phyloP scores from a whole-genome alignment of 2,888 invertebrate species.

The Caenorhabditis parvicauda region DNA sequence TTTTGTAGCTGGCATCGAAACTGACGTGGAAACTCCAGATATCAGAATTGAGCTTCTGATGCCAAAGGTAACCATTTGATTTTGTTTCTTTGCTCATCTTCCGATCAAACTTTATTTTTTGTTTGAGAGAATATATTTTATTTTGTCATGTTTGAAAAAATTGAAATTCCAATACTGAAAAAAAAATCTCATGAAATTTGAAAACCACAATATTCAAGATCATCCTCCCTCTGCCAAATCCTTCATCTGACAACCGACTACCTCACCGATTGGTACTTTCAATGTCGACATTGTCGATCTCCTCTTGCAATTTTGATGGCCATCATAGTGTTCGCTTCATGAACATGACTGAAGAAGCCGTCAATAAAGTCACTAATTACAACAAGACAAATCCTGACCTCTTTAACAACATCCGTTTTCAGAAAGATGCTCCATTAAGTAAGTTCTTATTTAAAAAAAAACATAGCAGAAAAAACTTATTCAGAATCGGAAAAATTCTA shows the following conservation, averaged over 20 bases:
- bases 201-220: no score
- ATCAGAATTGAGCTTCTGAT: slow-evolving; percentile 87
- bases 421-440: no score
- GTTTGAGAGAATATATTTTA: background rate
- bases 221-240: slow-evolving; percentile 18
- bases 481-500: slow-evolving; percentile 24
- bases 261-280: slow-evolving; percentile 18
- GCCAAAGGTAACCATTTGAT: slow-evolving; percentile 86
- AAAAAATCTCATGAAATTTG: slow-evolving; percentile 31
- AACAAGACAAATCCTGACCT: no score
- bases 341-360: background rate
- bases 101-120: slow-evolving; percentile 55
- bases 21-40: slow-evolving; percentile 70
- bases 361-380: no score
- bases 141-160: background rate
- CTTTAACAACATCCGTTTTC: no score
- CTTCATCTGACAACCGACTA: slow-evolving; percentile 18
- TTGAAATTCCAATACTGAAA: background rate
- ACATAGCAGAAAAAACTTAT: no score
- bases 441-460: no score
- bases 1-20: slow-evolving; percentile 7
- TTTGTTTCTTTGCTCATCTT: slow-evolving; percentile 71
- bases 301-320: slow-evolving; percentile 11
- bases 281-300: slow-evolving; percentile 12
- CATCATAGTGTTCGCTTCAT: slow-evolving; percentile 6